Evolutionary conservation across 2,113 vertebrate species (phyloP), one percentile per base, ranked within the genome.

Genomic region (Verasper variegatus): DNA sequence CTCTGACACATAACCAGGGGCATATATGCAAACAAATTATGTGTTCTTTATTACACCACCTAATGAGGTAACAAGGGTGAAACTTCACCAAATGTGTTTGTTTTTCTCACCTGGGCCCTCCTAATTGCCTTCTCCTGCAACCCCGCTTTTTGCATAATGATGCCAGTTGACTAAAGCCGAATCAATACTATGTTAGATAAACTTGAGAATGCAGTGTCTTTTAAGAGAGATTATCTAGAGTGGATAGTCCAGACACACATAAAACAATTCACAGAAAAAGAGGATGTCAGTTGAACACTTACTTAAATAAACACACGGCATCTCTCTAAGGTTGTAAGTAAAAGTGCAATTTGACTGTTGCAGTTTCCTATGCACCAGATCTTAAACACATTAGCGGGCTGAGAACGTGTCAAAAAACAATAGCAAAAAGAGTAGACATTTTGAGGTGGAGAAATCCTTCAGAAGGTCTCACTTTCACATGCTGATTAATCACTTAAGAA

Each of bases 401-500:
- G 26, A 56, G 2, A 17, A 1, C n/a, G 31, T 55, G 3, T 23
- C 1, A 31, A 71, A 62, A 31, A 65, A 84, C 42, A 81, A 69
- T 27, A 62, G 52, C 14, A 54, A 74, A 68, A 68, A 20, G 24
- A 74, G 75, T 2, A 62, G 18, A 74, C 75, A 83, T 76, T 76
- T 68, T 54, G 75, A 86, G 85, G 71, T 86, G 76, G 75, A 78
- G 71, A 77, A 92, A 75, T 86, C 80, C 80, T 82, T 92, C 68
- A 76, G 81, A 85, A 56, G 87, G 87, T 87, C 74, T 92, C 86
- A 85, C 87, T 93, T 94, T 93, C 90, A 92, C 89, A 94, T 93
- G 91, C 80, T 88, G 92, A 94, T 94, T 92, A 94, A 93, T 92
- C 90, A 88, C 93, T 91, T 93, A 93, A 93, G 93, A 80, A 93